phyloP scores from a whole-genome alignment of 2,888 invertebrate genomes.

The Adela reaumurella region DNA sequence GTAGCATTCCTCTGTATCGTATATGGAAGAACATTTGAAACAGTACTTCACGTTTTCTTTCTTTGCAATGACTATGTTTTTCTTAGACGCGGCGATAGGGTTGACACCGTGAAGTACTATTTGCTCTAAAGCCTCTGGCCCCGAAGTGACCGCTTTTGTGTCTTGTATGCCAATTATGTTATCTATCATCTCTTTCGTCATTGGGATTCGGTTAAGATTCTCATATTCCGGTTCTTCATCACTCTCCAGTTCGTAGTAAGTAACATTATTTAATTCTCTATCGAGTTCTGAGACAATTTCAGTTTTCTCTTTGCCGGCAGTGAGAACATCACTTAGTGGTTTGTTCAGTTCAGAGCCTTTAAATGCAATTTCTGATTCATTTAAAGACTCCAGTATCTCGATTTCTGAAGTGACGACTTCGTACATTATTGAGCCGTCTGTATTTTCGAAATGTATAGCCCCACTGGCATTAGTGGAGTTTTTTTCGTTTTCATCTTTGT shows the following conservation, averaged over 20 bases:
- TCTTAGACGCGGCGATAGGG: constrained; percentile 7
- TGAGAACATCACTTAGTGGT: no score
- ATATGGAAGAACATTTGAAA: constrained; percentile 23
- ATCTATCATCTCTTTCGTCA: not conserved
- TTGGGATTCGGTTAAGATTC: not conserved
- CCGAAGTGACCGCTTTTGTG: not conserved
- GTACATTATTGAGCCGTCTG: not conserved
- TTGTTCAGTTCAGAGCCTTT: no score
- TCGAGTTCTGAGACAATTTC: no score
- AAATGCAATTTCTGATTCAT: no score
- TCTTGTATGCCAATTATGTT: not conserved
- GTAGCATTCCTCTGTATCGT: constrained; percentile 20
- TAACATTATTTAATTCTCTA: no score
- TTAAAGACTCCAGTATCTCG: not conserved
- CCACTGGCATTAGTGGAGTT: no score
- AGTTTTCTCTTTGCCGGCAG: no score
- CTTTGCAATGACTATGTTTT: constrained; percentile 16
- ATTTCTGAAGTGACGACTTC: not conserved
- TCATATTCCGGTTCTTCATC: not conserved
- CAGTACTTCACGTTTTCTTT: constrained; percentile 22
- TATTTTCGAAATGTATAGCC: not conserved
- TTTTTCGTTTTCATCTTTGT: no score
- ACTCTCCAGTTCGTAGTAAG: not conserved
- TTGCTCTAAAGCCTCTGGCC: not conserved
- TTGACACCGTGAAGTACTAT: constrained; percentile 3